A percentile compares a stretch with the other conserved stretches of the same genome.
Conservation (phyloP, 2,113 vertebrate species). For the Phyllostomus hastatus region DNA sequence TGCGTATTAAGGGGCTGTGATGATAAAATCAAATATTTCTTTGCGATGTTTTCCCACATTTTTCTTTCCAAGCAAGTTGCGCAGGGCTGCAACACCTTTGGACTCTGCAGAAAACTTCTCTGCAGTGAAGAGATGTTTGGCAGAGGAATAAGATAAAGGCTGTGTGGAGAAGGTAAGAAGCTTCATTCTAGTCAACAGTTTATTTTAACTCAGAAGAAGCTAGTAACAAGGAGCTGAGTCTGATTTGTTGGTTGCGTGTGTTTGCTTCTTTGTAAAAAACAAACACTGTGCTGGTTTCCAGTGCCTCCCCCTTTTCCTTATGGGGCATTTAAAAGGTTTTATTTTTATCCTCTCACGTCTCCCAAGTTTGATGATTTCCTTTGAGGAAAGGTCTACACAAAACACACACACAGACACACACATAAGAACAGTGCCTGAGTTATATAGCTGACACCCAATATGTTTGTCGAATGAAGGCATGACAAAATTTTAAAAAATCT, state of each 20-base stretch:
- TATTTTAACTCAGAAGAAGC: slow-evolving; percentile 6
- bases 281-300: not conserved
- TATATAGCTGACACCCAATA: not conserved
- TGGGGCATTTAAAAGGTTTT: not conserved
- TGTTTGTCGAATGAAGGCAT: not conserved
- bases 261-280: not conserved
- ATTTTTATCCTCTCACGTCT: not conserved
- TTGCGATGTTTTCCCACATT: not conserved
- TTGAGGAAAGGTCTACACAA: not conserved
- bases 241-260: not conserved
- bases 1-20: not conserved
- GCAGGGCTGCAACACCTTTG: not conserved
- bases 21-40: not conserved
- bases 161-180: not conserved
- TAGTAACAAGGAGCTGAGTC: not conserved
- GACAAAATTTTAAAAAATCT: not conserved
- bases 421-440: not conserved
- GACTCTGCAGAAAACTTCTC: not conserved
- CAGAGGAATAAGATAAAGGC: slow-evolving; percentile 31
- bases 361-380: not conserved
- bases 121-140: not conserved
- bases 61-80: slow-evolving; percentile 45
- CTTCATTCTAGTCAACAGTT: not conserved
- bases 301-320: not conserved
- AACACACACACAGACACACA: not conserved